These are phyloP conservation scores for Botia kubotai DNA, from an alignment of 2,797 vertebrate species.

Conservation along the genomic window DNA sequence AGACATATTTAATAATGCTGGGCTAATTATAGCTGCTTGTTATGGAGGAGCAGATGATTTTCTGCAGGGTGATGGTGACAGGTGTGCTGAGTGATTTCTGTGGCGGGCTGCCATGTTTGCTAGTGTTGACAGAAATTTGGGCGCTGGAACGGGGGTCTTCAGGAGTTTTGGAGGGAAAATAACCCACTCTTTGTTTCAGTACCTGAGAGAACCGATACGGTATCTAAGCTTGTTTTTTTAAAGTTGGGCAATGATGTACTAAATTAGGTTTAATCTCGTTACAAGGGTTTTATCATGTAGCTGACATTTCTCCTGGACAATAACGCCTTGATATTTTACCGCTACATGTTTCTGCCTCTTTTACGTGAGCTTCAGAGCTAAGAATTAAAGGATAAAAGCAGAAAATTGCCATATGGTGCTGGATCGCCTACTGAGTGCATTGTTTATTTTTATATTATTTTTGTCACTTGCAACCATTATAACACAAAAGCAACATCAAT, in stretches of 20 bases:
- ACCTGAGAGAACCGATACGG: constrained; percentile 29
- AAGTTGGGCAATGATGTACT: constrained; percentile 42
- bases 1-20: constrained; percentile 63
- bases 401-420: constrained; percentile 22
- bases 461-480: neutral
- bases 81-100: constrained; percentile 52
- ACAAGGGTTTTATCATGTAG: constrained; percentile 59
- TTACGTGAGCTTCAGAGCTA: constrained; percentile 7
- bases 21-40: constrained; percentile 61
- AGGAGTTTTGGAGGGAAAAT: constrained; percentile 29
- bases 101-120: constrained; percentile 53
- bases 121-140: constrained; percentile 52
- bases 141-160: constrained; percentile 47
- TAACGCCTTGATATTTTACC: constrained; percentile 42
- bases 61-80: constrained; percentile 51
- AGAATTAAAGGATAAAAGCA: neutral
- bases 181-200: constrained; percentile 55
- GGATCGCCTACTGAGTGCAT: neutral
- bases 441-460: neutral
- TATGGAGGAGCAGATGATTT: constrained; percentile 57
- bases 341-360: constrained; percentile 7
- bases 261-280: constrained; percentile 62
- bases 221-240: constrained; percentile 32
- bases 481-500: constrained; percentile 14
- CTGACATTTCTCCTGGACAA: constrained; percentile 53